Evolutionary conservation across 2,113 vertebrate species (phyloP), one percentile per base, ranked within the genome.

Genomic region (Carassius auratus): DNA sequence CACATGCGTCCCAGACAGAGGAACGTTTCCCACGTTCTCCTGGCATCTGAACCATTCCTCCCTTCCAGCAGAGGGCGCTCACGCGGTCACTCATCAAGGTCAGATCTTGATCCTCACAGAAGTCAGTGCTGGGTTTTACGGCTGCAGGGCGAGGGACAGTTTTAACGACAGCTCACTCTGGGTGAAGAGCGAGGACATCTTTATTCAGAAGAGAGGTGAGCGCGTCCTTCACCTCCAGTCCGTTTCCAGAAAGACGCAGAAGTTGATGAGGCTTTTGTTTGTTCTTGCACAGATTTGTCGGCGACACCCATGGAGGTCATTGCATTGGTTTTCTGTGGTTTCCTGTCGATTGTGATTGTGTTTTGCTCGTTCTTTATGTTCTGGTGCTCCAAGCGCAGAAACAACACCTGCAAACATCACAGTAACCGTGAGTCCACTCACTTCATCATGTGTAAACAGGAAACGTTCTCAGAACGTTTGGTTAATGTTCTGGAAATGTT

Each of bases 111-210:
- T 95, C n/a, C 88, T 95, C 62, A 17, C 85, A 36, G 48, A 81
- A 0, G 1, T 94, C 1, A 80, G 90, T 23, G 84, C 84, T 36
- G 94, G 94, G 83, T 90, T 89, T 90, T 95, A 95, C 83, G 83
- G 79, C 52, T 95, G 95, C 91, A 87, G 86, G 82, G 93, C 17
- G 62, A 91, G 91, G 84, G 92, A 95, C 90, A 91, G 90, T 83
- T 95, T 93, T 0, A 88, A 95, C n/a, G 76, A 89, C 26, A 89
- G 90, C 0, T 90, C 90, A 14, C 76, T 89, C 7, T 95, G 94
- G 94, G 8, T 93, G 77, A 86, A 92, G 82, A 95, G 95, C 74
- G 42, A 81, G 15, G 81, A 86, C 6, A 86, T 92, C 50, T 68
- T 91, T 42, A 81, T 95, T 64, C 84, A 74, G 36, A 59, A 59